A percentile compares a stretch with the other conserved stretches of the same genome.
phyloP scores from a whole-genome alignment of 2,888 invertebrate species.

The Platypus cylindrus region DNA sequence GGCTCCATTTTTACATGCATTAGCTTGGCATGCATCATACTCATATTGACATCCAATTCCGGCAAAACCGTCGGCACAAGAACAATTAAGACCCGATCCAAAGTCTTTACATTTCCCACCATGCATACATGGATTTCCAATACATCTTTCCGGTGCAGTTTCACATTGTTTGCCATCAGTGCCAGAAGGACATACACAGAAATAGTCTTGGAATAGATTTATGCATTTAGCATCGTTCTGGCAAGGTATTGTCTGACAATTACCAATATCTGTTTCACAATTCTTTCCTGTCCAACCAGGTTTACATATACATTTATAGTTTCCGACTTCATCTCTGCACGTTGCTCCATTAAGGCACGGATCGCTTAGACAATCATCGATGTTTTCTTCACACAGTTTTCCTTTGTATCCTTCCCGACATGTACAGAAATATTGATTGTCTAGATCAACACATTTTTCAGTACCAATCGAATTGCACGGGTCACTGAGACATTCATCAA shows the following conservation, averaged over 20 bases:
- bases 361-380: constrained; percentile 73
- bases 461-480: constrained; percentile 86
- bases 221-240: constrained; percentile 88
- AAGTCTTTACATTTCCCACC: constrained; percentile 92
- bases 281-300: constrained; percentile 79
- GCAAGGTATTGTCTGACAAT: constrained; percentile 76
- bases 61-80: constrained; percentile 66
- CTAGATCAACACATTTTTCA: constrained; percentile 76
- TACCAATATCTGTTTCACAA: constrained; percentile 79
- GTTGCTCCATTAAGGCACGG: constrained; percentile 72
- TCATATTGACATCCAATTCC: constrained; percentile 83
- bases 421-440: constrained; percentile 75
- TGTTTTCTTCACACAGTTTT: constrained; percentile 68
- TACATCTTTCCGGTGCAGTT: constrained; percentile 88
- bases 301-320: constrained; percentile 68
- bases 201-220: constrained; percentile 78
- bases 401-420: constrained; percentile 86
- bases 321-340: constrained; percentile 75
- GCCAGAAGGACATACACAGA: constrained; percentile 65
- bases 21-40: constrained; percentile 81
- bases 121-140: constrained; percentile 91
- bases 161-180: constrained; percentile 96
- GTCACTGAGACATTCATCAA: constrained; percentile 83
- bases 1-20: constrained; percentile 87
- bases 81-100: constrained; percentile 88